These are phyloP conservation scores for Ctenopoma kingsleyae DNA, from an alignment of 2,797 vertebrate species.

Conservation along the genomic window DNA sequence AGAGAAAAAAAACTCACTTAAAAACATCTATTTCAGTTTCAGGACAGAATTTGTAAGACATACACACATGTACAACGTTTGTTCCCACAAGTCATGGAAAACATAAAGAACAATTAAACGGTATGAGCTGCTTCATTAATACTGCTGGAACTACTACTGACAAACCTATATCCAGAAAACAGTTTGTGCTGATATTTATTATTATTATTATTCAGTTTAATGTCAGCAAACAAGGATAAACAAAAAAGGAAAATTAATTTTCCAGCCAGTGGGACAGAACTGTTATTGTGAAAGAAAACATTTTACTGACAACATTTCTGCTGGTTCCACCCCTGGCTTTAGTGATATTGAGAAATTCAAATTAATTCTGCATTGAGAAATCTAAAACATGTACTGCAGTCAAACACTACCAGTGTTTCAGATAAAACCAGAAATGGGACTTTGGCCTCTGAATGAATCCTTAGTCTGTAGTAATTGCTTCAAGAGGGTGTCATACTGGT, in stretches of 20 bases:
- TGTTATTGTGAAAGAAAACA: slow-evolving; percentile 49
- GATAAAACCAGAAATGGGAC: slow-evolving; percentile 49
- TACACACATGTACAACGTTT: background rate
- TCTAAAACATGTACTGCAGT: slow-evolving; percentile 45
- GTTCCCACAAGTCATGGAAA: background rate
- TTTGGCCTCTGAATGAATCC: slow-evolving; percentile 71
- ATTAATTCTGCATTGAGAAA: slow-evolving; percentile 48
- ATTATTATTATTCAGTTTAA: slow-evolving; percentile 12
- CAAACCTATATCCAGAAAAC: background rate
- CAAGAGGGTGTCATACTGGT: slow-evolving; percentile 73
- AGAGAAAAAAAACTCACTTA: background rate
- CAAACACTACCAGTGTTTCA: slow-evolving; percentile 58
- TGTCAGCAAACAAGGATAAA: slow-evolving; percentile 37
- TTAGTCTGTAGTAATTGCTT: slow-evolving; percentile 74
- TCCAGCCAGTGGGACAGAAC: slow-evolving; percentile 29
- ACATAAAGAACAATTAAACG: background rate
- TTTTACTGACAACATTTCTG: slow-evolving; percentile 43
- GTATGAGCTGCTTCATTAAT: background rate
- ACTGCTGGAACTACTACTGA: background rate
- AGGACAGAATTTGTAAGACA: too few relatives aligned
- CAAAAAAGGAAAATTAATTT: slow-evolving; percentile 56
- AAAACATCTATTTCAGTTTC: too few relatives aligned
- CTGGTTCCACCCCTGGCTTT: slow-evolving; percentile 30
- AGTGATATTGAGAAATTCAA: slow-evolving; percentile 29
- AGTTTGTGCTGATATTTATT: slow-evolving; percentile 25